Evolutionary conservation across 1,140 invertebrate genomes (phyloP), one percentile per base, ranked within the genome.

Genomic region (Psilanteris sp.): DNA sequence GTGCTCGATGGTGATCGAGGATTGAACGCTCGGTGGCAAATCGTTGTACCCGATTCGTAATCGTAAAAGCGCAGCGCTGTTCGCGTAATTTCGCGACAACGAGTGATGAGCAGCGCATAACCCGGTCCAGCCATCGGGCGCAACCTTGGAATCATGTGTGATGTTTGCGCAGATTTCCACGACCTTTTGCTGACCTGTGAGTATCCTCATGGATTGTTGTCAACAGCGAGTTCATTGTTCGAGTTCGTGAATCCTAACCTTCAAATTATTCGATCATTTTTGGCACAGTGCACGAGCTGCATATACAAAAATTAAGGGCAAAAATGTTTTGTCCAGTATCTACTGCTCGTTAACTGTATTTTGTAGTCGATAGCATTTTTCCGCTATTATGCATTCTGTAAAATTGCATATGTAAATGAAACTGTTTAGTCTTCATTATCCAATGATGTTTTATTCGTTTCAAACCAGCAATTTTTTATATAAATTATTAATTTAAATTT

Each of bases 81-180:
- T n/a, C n/a, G n/a, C n/a, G 37, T 36, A 3, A 0, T 10, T 4
- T 18, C 29, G 67, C 76, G 61, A 80, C 71, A 50, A 46, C 62
- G 73, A 83, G 82, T 83, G 61, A 82, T 86, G 81, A 79, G 67
- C 70, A 78, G 79, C 59, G 80, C 79, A 61, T 85, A 79, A 81
- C 72, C 73, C 71, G 75, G 62, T 90, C 89, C 89, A 78, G 37
- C 37, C 29, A 24, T 64, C 46, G 78, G 78, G 77, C 80, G 77
- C 77, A 78, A 78, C 70, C 29, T 76, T 67, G 34, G 32, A 85
- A 87, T 79, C 87, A 94, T 94, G 93, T 94, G 93, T 90, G 92
- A 94, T 92, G 92, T 93, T 89, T 94, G 93, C 89, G 92, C 91
- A 75, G 92, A 94, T 87, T 94, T 94, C 90, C 90, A 93, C 85